These are phyloP conservation scores for Andrena camellia DNA, from an alignment of 2,888 invertebrate species.

Conservation along the genomic window DNA sequence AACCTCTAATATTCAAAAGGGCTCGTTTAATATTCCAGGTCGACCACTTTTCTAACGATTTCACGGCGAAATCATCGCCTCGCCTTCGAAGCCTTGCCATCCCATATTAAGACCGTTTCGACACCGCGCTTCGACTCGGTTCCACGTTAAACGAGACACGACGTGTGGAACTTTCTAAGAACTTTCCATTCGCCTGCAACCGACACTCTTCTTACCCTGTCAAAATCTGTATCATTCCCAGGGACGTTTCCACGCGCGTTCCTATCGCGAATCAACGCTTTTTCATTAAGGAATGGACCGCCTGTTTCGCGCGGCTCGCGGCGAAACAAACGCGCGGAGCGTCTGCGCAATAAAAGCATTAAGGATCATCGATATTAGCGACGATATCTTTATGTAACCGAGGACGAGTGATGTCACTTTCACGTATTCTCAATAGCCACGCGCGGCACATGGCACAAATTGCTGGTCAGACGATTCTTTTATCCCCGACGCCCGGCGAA, in stretches of 20 bases:
- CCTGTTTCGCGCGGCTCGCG: not conserved
- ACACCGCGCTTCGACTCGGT: slow-evolving; percentile 27
- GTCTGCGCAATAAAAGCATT: slow-evolving; percentile 42
- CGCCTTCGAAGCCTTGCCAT: slow-evolving; percentile 13
- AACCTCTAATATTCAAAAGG: not conserved
- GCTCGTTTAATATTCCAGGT: not conserved
- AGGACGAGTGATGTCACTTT: slow-evolving; percentile 82
- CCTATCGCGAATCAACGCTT: too few species aligned
- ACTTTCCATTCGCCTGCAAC: slow-evolving; percentile 48
- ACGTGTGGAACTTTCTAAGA: slow-evolving; percentile 49
- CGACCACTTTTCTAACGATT: slow-evolving; percentile 5
- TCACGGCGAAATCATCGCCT: slow-evolving; percentile 16
- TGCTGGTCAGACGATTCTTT: slow-evolving; percentile 28
- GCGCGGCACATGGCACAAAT: slow-evolving; percentile 59
- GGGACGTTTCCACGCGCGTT: too few species aligned
- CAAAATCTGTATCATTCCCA: slow-evolving; percentile 9
- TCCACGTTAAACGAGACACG: slow-evolving; percentile 43
- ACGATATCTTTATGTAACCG: slow-evolving; percentile 79
- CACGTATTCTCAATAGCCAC: slow-evolving; percentile 65
- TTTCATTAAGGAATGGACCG: not conserved
- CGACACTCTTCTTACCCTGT: slow-evolving; percentile 23
- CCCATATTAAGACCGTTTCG: slow-evolving; percentile 41
- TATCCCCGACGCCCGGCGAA: slow-evolving; percentile 12
- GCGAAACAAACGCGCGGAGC: not conserved
- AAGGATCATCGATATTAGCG: slow-evolving; percentile 64